Conservation (phyloP, 2,888 invertebrate genomes). For the Vanessa cardui region DNA sequence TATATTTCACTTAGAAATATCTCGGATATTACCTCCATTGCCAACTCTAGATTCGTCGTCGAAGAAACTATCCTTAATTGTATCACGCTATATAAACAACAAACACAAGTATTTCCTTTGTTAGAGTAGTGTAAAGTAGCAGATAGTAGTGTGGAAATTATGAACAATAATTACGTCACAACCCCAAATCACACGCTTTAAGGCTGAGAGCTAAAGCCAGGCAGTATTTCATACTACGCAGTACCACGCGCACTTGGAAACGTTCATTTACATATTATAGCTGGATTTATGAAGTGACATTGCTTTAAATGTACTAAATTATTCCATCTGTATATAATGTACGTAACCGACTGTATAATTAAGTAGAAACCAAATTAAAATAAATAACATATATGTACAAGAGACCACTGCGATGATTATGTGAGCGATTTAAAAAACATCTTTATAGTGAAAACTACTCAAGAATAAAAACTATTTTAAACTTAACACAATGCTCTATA, state of each 20-base stretch:
- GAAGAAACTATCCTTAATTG: too few species aligned
- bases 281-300: slow-evolving; percentile 24
- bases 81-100: not conserved
- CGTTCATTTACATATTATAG: slow-evolving; percentile 30
- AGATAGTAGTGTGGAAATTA: not conserved
- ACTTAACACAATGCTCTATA: slow-evolving; percentile 18
- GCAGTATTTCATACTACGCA: slow-evolving; percentile 14
- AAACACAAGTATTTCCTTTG: not conserved
- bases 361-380: not conserved
- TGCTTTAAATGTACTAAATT: slow-evolving; percentile 24
- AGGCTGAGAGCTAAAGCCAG: slow-evolving; percentile 15
- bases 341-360: slow-evolving; percentile 12
- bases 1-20: too few species aligned
- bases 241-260: slow-evolving; percentile 20
- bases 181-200: slow-evolving; percentile 14
- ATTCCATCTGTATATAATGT: slow-evolving; percentile 17
- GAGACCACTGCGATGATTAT: too few species aligned
- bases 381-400: not conserved
- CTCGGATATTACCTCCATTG: too few species aligned
- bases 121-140: too few species aligned
- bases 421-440: not conserved
- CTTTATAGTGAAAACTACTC: not conserved
- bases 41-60: too few species aligned
- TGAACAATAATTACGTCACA: slow-evolving; percentile 10
- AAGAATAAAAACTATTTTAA: slow-evolving; percentile 18